Evolutionary conservation across 2,797 vertebrate genomes (phyloP).

Genomic region (Novumbra hubbsi): DNA sequence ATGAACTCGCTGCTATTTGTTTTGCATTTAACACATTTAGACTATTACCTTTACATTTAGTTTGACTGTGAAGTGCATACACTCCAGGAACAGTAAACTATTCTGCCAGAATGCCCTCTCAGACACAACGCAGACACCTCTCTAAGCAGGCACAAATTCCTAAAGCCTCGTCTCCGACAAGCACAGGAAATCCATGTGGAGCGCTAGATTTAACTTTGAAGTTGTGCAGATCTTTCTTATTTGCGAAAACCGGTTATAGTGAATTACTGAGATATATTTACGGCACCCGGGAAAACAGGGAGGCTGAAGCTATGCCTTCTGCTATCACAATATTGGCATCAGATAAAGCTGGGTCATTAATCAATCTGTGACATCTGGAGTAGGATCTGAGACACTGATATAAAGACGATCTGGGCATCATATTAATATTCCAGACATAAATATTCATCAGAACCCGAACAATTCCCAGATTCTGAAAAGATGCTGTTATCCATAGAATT

Average conservation of each 20-base stretch:
- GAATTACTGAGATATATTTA: neutral
- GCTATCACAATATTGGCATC: slow-evolving; percentile 4
- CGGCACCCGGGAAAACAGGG: neutral
- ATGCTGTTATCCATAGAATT: neutral
- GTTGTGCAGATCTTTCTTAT: neutral
- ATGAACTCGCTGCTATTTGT: slow-evolving; percentile 10
- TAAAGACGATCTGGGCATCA: slow-evolving; percentile 7
- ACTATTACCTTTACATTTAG: neutral
- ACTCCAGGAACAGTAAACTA: slow-evolving; percentile 14
- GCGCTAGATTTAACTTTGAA: neutral
- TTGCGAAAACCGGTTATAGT: slow-evolving; percentile 1
- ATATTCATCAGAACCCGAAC: slow-evolving; percentile 10
- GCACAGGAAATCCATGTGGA: neutral
- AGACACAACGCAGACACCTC: neutral
- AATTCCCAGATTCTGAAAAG: neutral
- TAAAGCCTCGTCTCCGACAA: slow-evolving; percentile 4
- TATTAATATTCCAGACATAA: slow-evolving; percentile 3
- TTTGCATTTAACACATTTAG: neutral
- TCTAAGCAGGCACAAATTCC: slow-evolving; percentile 1
- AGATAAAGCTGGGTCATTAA: slow-evolving; percentile 18
- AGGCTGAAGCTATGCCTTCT: neutral
- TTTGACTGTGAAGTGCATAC: neutral
- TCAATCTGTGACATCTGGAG: slow-evolving; percentile 1
- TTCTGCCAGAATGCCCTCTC: slow-evolving; percentile 11
- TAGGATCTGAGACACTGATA: slow-evolving; percentile 4